These are phyloP conservation scores for Kryptolebias ocellatus DNA, from an alignment of 2,797 vertebrate genomes.

Conservation along the genomic window DNA sequence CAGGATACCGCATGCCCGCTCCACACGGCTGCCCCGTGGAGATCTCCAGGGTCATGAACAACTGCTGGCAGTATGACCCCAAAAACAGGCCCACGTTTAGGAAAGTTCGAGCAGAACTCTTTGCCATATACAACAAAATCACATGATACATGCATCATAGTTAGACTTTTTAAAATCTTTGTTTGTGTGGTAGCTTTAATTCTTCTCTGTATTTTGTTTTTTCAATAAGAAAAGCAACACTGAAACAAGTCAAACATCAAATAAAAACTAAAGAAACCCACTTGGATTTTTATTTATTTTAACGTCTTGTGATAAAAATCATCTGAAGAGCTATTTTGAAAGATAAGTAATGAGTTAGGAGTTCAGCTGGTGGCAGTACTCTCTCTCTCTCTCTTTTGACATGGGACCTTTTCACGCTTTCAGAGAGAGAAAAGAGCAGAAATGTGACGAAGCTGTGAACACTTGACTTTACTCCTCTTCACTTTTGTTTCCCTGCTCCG, in stretches of 20 bases:
- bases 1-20: slow-evolving; percentile 88
- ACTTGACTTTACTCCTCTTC: background rate
- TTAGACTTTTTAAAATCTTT: background rate
- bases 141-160: slow-evolving; percentile 14
- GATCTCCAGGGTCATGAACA: slow-evolving; percentile 88
- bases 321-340: slow-evolving; percentile 1
- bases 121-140: slow-evolving; percentile 76
- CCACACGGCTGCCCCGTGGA: slow-evolving; percentile 87
- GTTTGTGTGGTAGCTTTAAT: background rate
- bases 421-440: background rate
- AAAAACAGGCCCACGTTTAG: slow-evolving; percentile 86
- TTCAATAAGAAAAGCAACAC: background rate
- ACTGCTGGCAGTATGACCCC: slow-evolving; percentile 92
- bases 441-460: background rate
- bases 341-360: background rate
- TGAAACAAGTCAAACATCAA: background rate
- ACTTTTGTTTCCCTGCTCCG: background rate
- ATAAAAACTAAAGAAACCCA: background rate
- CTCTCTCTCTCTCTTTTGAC: slow-evolving; percentile 5
- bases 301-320: background rate
- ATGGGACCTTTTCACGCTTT: background rate
- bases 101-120: slow-evolving; percentile 83
- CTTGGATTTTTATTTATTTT: background rate
- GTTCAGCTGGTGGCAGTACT: slow-evolving; percentile 24
- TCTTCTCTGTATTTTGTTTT: background rate